Percentiles rank a stretch among this genome's conserved stretches.
These are phyloP conservation scores for Penaeus indicus DNA, from an alignment of 1,140 invertebrate species.

Conservation along the genomic window DNA sequence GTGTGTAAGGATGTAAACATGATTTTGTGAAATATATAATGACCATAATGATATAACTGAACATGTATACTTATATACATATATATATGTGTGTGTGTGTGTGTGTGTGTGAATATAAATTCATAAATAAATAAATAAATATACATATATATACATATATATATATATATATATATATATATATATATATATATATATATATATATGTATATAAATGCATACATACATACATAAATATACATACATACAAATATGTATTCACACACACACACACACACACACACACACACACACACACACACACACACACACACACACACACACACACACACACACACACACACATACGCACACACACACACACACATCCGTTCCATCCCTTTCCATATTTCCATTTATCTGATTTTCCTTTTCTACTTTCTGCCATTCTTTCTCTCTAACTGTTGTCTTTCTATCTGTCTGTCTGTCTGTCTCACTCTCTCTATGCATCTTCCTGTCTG, in stretches of 20 bases:
- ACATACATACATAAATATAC: slow-evolving; percentile 2
- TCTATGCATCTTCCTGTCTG: no score
- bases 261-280: not conserved
- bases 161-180: slow-evolving; percentile 8
- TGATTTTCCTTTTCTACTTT: no score
- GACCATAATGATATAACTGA: not conserved
- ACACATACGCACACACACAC: not conserved
- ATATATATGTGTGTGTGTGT: not conserved
- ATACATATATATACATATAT: slow-evolving; percentile 8
- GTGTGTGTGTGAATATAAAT: not conserved
- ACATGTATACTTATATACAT: not conserved
- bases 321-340: not conserved
- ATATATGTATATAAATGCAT: not conserved
- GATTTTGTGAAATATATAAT: not conserved
- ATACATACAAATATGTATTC: not conserved
- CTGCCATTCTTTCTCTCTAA: no score
- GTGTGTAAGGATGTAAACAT: no score
- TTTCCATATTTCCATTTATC: no score
- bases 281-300: not conserved
- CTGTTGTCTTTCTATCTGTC: no score
- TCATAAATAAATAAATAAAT: not conserved
- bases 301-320: not conserved
- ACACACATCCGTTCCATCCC: no score
- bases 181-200: not conserved
- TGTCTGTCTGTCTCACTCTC: no score